phyloP scores from a whole-genome alignment of 1,140 invertebrate species.

The Homalodisca vitripennis region DNA sequence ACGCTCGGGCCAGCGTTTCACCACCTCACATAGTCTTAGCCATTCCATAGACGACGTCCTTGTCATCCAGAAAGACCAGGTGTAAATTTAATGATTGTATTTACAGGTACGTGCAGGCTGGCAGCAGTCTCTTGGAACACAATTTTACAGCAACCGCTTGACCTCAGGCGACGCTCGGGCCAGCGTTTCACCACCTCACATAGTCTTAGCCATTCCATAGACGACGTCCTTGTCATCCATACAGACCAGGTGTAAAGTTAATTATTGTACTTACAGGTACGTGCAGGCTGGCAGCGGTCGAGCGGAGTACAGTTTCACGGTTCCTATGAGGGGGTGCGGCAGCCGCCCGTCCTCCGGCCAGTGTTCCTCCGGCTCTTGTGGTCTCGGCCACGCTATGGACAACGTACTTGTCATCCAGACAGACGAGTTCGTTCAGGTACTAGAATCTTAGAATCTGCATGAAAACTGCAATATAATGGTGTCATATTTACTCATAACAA shows the following conservation, averaged over 20 bases:
- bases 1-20: too few relatives aligned
- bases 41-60: too few relatives aligned
- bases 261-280: conserved; percentile 50
- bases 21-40: too few relatives aligned
- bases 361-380: conserved; percentile 46
- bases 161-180: too few relatives aligned
- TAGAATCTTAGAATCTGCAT: too few relatives aligned
- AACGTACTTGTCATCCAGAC: conserved; percentile 65
- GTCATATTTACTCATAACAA: too few relatives aligned
- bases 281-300: conserved; percentile 57
- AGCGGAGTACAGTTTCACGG: conserved; percentile 55
- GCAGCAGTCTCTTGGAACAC: conserved; percentile 54
- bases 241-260: too few relatives aligned
- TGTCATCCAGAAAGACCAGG: too few relatives aligned
- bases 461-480: too few relatives aligned
- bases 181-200: too few relatives aligned
- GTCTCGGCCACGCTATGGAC: conserved; percentile 58
- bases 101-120: conserved; percentile 59
- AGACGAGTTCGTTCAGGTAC: conserved; percentile 61
- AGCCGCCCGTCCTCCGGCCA: conserved; percentile 51
- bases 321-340: conserved; percentile 63
- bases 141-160: conserved; percentile 59
- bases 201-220: too few relatives aligned
- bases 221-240: too few relatives aligned
- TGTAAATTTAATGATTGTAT: not conserved